Evolutionary conservation across 2,888 invertebrate genomes (phyloP).

Genomic region (Germaria angustata): DNA sequence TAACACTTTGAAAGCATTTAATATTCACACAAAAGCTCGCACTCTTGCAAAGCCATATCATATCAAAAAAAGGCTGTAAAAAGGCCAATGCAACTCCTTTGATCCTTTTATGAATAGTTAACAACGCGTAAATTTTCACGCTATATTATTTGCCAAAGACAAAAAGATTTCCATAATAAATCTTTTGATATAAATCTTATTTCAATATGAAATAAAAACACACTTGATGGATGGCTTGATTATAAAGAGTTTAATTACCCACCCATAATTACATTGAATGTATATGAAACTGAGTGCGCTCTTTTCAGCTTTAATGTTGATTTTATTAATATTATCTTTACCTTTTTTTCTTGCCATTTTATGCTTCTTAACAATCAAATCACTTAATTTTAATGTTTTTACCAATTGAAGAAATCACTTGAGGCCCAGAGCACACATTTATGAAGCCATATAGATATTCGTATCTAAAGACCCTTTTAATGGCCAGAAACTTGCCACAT

Average conservation of each 20-base stretch:
- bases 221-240: slow-evolving; percentile 29
- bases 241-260: too few relatives aligned
- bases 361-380: slow-evolving; percentile 47
- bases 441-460: not conserved
- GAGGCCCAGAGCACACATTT: slow-evolving; percentile 2
- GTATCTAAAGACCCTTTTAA: slow-evolving; percentile 41
- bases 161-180: not conserved
- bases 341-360: slow-evolving; percentile 5
- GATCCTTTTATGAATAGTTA: slow-evolving; percentile 63
- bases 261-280: not conserved
- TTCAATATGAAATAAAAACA: slow-evolving; percentile 5
- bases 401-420: slow-evolving; percentile 15
- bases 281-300: not conserved
- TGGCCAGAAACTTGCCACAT: slow-evolving; percentile 1
- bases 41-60: not conserved
- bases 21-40: slow-evolving; percentile 16
- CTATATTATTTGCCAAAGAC: slow-evolving; percentile 52
- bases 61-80: slow-evolving; percentile 5
- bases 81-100: slow-evolving; percentile 58
- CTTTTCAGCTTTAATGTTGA: not conserved
- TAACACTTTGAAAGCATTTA: slow-evolving; percentile 64
- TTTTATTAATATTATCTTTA: slow-evolving; percentile 23
- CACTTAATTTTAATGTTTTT: slow-evolving; percentile 55
- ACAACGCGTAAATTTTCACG: slow-evolving; percentile 66
- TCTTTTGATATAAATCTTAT: slow-evolving; percentile 38